Evolutionary conservation across 2,888 invertebrate genomes (phyloP).

Genomic region (Rhagium mordax): DNA sequence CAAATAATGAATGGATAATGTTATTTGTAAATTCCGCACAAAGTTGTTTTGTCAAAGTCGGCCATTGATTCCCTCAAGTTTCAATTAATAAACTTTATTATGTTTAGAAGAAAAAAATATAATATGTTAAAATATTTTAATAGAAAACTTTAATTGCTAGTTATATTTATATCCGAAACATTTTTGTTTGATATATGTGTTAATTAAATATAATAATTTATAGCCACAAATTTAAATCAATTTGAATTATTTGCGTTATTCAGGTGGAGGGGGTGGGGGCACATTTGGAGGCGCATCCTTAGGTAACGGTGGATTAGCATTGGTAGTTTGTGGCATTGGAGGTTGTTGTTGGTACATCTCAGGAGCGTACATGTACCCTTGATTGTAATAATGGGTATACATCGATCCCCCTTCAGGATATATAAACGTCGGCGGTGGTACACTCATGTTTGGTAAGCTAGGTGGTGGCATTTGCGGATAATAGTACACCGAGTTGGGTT

Average conservation of each 20-base stretch:
- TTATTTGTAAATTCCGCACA: too few relatives aligned
- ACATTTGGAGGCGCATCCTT: constrained; percentile 75
- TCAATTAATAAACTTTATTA: too few relatives aligned
- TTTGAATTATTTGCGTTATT: constrained; percentile 42
- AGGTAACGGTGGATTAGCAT: constrained; percentile 71
- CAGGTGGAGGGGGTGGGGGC: constrained; percentile 77
- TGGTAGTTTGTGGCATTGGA: constrained; percentile 44
- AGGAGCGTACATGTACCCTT: constrained; percentile 62
- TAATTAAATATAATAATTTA: not conserved
- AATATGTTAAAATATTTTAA: not conserved
- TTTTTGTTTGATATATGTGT: not conserved
- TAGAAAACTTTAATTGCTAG: not conserved
- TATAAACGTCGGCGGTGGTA: constrained; percentile 59
- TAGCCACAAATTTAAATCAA: constrained; percentile 25
- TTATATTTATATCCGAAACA: not conserved
- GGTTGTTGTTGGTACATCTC: constrained; percentile 61
- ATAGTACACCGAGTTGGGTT: constrained; percentile 54
- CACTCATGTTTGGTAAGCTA: constrained; percentile 54
- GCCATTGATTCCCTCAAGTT: too few relatives aligned
- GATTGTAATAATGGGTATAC: constrained; percentile 58
- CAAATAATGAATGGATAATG: too few relatives aligned
- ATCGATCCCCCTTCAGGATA: constrained; percentile 41
- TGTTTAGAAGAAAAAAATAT: too few relatives aligned
- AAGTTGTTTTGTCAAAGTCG: too few relatives aligned
- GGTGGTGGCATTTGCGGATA: constrained; percentile 58